phyloP scores from a whole-genome alignment of 2,797 vertebrate species.

The Vultur gryphus region DNA sequence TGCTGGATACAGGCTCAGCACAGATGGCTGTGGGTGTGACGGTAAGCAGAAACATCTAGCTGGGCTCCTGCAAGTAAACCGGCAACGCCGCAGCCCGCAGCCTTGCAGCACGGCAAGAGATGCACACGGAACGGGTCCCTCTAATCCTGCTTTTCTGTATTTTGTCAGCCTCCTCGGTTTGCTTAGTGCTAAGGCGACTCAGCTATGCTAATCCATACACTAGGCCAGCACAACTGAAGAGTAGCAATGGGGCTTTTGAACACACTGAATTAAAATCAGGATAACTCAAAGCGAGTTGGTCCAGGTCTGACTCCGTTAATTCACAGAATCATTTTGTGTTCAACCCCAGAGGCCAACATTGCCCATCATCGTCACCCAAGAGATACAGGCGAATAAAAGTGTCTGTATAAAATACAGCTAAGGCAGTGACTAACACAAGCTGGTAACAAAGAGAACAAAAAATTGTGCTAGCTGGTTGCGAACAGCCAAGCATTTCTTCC shows the following conservation, averaged over 20 bases:
- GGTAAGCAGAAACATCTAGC: slow-evolving; percentile 68
- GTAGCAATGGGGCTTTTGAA: background rate
- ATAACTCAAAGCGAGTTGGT: background rate
- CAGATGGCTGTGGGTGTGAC: slow-evolving; percentile 87
- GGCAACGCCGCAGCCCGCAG: background rate
- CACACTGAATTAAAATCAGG: accelerated
- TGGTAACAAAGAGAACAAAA: background rate
- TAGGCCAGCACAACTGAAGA: background rate
- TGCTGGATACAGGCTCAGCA: slow-evolving; percentile 83
- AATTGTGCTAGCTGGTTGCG: background rate
- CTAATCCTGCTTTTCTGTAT: accelerated
- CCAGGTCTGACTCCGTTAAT: background rate
- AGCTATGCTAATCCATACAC: accelerated
- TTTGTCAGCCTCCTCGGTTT: accelerated
- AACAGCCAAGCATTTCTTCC: background rate
- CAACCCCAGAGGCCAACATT: background rate
- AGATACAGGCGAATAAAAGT: background rate
- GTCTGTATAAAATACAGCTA: background rate
- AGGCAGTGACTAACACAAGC: background rate
- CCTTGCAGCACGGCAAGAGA: accelerated
- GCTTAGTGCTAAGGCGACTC: background rate
- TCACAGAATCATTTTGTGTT: background rate
- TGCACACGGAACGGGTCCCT: accelerated
- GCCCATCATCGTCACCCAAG: background rate
- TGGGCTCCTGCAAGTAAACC: accelerated